phyloP scores from a whole-genome alignment of 2,113 vertebrate species.

The Scalopus aquaticus region DNA sequence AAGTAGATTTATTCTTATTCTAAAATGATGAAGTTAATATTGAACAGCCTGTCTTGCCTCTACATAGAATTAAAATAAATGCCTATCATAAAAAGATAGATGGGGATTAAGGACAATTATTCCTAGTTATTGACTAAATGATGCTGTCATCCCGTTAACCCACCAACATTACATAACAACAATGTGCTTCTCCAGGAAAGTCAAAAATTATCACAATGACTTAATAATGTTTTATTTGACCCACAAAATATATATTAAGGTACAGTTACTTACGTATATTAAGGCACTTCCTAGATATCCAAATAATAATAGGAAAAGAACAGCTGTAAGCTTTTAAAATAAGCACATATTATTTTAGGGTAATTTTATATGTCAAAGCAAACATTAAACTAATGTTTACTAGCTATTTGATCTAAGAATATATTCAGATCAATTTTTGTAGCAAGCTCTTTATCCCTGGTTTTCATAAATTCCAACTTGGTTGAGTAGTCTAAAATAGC shows the following conservation, averaged over 20 bases:
- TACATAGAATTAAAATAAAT: conserved; percentile 42
- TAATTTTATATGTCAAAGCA: conserved; percentile 2
- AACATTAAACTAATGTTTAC: neutral
- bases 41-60: neutral
- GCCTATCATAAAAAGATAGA: neutral
- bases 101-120: neutral
- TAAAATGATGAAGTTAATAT: conserved; percentile 36
- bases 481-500: neutral
- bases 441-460: neutral
- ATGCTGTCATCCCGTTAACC: neutral
- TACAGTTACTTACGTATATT: no score
- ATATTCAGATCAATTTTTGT: neutral
- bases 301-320: neutral
- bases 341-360: neutral
- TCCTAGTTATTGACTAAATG: neutral
- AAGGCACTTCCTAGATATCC: neutral
- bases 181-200: neutral
- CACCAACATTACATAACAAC: neutral
- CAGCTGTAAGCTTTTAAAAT: neutral
- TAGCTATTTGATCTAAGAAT: neutral
- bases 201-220: neutral
- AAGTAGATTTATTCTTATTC: conserved; percentile 59
- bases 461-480: neutral
- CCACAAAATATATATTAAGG: neutral
- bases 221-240: conserved; percentile 21